Percentiles rank a stretch among this genome's conserved stretches.
phyloP scores from a whole-genome alignment of 2,888 invertebrate genomes.

The Caenorhabditis sinica region DNA sequence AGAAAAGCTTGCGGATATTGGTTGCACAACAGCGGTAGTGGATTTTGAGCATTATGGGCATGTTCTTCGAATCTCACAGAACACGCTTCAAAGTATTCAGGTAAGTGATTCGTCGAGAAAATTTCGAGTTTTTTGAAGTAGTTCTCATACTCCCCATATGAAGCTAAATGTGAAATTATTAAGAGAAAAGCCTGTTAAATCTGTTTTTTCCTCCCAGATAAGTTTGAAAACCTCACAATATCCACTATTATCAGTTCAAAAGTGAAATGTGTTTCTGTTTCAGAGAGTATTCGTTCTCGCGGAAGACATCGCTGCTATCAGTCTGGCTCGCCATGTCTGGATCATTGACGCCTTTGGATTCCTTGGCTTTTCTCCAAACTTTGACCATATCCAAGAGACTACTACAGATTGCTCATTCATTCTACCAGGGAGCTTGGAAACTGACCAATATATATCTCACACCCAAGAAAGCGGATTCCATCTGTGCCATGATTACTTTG shows the following conservation, averaged over 20 bases:
- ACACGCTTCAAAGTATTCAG: slow-evolving; percentile 24
- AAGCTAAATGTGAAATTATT: no score
- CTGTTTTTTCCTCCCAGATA: no score
- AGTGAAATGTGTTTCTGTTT: no score
- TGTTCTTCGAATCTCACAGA: slow-evolving; percentile 51
- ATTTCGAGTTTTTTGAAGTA: no score
- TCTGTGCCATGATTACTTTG: slow-evolving; percentile 57
- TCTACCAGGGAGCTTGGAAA: slow-evolving; percentile 27
- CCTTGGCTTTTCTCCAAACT: slow-evolving; percentile 59
- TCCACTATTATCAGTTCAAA: no score
- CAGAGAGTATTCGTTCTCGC: slow-evolving; percentile 69
- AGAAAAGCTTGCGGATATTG: slow-evolving; percentile 56
- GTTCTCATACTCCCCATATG: no score
- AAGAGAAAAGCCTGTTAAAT: no score
- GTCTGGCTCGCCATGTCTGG: slow-evolving; percentile 66
- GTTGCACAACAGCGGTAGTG: slow-evolving; percentile 60
- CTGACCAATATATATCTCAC: slow-evolving; percentile 58
- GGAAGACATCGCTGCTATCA: slow-evolving; percentile 63
- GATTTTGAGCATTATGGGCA: slow-evolving; percentile 68
- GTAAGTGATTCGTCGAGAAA: slow-evolving; percentile 7
- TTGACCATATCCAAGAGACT: background rate
- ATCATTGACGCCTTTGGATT: slow-evolving; percentile 70
- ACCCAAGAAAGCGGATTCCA: slow-evolving; percentile 46
- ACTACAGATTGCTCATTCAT: slow-evolving; percentile 14
- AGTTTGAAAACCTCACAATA: no score